These are phyloP conservation scores for Eilema depressum DNA, from an alignment of 2,888 invertebrate genomes.

Conservation along the genomic window DNA sequence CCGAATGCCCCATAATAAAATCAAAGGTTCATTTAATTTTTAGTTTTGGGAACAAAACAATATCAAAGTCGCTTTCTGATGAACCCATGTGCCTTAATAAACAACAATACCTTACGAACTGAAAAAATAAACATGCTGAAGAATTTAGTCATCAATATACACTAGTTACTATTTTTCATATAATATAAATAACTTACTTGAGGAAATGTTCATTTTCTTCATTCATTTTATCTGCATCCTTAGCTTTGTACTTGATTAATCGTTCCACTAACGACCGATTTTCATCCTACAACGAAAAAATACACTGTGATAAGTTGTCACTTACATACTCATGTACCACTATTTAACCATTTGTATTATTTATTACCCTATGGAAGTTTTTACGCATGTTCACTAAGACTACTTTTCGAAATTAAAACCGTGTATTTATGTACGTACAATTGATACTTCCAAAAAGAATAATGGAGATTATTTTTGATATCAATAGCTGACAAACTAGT, in stretches of 20 bases:
- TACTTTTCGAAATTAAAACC: constrained; percentile 1
- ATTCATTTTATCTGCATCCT: constrained; percentile 98
- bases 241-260: constrained; percentile 96
- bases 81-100: constrained; percentile 18
- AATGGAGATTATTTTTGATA: constrained; percentile 35
- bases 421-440: background rate
- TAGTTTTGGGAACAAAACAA: constrained; percentile 3
- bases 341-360: background rate
- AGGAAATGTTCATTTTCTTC: constrained; percentile 98
- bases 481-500: constrained; percentile 51
- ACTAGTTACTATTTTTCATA: constrained; percentile 8
- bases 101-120: constrained; percentile 54
- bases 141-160: constrained; percentile 39
- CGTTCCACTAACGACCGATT: constrained; percentile 94
- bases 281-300: constrained; percentile 90
- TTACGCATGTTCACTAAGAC: constrained; percentile 51
- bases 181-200: constrained; percentile 88
- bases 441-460: background rate
- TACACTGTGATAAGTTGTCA: constrained; percentile 24
- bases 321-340: constrained; percentile 5
- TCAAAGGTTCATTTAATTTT: constrained; percentile 11
- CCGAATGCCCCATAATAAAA: constrained; percentile 64
- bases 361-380: constrained; percentile 52
- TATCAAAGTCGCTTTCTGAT: constrained; percentile 20
- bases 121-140: constrained; percentile 57